Evolutionary conservation across 2,113 vertebrate species (phyloP).

Genomic region (Cyanoramphus novaezelandiae): DNA sequence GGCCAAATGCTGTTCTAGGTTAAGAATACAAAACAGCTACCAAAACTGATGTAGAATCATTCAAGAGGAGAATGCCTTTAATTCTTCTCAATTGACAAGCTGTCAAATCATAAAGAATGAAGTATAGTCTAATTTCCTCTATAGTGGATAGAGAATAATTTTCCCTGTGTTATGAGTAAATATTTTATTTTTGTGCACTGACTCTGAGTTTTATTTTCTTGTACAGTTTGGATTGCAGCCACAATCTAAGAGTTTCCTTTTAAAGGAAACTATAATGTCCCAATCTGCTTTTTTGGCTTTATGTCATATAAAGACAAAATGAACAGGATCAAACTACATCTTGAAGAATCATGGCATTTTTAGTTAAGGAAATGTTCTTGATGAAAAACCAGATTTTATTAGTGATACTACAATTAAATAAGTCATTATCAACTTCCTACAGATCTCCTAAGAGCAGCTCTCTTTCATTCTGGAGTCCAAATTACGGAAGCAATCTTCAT

Average conservation of each 20-base stretch:
- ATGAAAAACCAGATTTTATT: conserved; percentile 66
- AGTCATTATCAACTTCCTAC: conserved; percentile 80
- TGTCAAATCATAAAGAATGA: not conserved
- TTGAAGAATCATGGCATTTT: conserved; percentile 69
- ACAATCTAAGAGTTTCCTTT: conserved; percentile 1
- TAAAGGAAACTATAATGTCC: conserved; percentile 41
- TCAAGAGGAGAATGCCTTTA: not conserved
- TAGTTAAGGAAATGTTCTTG: conserved; percentile 71
- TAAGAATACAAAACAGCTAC: not conserved
- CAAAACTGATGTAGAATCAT: not conserved
- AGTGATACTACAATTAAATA: conserved; percentile 66
- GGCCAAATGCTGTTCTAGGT: not conserved
- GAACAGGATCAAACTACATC: conserved; percentile 37
- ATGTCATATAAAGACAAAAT: conserved; percentile 25
- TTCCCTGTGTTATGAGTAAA: not conserved
- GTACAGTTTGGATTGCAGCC: not conserved
- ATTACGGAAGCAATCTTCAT: conserved; percentile 75
- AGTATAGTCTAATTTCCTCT: not conserved
- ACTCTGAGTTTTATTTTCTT: not conserved
- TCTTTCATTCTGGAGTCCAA: conserved; percentile 62
- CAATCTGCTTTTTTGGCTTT: conserved; percentile 3
- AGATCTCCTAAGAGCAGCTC: conserved; percentile 60
- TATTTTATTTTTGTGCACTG: conserved; percentile 28
- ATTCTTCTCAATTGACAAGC: not conserved
- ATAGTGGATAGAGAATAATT: not conserved